These are phyloP conservation scores for Urocyon cinereoargenteus DNA, from an alignment of 2,797 vertebrate genomes.

Conservation along the genomic window DNA sequence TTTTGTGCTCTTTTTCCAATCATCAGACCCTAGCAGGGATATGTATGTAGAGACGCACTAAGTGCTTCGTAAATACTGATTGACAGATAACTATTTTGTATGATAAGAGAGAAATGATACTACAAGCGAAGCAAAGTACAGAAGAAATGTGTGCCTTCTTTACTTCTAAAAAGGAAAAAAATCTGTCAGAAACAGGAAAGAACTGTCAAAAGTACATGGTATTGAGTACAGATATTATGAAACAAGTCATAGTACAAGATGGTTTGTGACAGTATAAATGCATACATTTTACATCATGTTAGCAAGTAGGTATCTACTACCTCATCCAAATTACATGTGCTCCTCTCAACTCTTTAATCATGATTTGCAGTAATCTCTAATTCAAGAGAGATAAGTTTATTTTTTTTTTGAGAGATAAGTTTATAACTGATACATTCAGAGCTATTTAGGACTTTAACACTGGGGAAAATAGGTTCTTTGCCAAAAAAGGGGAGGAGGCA, in stretches of 20 bases:
- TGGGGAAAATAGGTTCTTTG: neutral
- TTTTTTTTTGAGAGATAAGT: neutral
- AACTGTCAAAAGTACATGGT: slow-evolving; percentile 28
- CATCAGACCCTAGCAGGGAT: neutral
- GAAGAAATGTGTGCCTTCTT: slow-evolving; percentile 14
- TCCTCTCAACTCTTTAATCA: neutral
- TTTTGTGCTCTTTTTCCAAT: neutral
- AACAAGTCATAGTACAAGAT: slow-evolving; percentile 38
- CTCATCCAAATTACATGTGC: neutral
- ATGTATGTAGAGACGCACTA: neutral
- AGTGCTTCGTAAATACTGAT: neutral
- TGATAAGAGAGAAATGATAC: neutral
- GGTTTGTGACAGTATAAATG: slow-evolving; percentile 51
- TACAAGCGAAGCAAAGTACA: slow-evolving; percentile 27
- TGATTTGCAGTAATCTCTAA: neutral
- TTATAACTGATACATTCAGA: neutral
- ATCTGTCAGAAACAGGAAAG: slow-evolving; percentile 51
- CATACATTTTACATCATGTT: slow-evolving; percentile 27
- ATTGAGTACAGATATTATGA: neutral
- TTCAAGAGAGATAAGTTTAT: neutral
- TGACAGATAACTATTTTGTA: slow-evolving; percentile 56
- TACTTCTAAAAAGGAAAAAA: slow-evolving; percentile 30
- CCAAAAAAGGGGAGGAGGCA: neutral
- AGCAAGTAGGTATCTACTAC: slow-evolving; percentile 49
- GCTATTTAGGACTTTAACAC: neutral